Conservation (phyloP, 2,888 invertebrate genomes). For the Eueremaeus valkanovi region DNA sequence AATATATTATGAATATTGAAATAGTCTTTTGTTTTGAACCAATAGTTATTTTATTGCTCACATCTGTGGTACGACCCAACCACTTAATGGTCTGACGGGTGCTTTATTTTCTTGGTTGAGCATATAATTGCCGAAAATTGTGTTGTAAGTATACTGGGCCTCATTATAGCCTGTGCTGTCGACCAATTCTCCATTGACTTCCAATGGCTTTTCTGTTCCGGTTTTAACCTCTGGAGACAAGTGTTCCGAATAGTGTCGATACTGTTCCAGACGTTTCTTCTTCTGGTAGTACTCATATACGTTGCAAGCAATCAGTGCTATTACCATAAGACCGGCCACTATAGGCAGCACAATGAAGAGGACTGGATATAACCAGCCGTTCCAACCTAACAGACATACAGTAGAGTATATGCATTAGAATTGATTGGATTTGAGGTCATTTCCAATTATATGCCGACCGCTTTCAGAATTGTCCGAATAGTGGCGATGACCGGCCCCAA, state of each 20-base stretch:
- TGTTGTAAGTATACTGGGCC: constrained; percentile 1
- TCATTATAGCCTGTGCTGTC: constrained; percentile 7
- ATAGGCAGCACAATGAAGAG: constrained; percentile 24
- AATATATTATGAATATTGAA: neutral
- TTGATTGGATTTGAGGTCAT: neutral
- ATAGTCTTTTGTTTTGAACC: neutral
- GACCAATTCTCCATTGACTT: neutral
- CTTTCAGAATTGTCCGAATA: neutral
- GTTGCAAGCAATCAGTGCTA: constrained; percentile 14
- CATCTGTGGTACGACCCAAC: constrained; percentile 29
- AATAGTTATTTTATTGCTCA: neutral
- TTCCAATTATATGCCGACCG: neutral
- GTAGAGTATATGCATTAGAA: neutral
- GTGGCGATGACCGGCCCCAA: neutral
- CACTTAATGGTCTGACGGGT: constrained; percentile 28
- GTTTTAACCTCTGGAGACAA: neutral
- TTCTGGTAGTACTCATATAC: constrained; percentile 28
- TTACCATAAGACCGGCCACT: constrained; percentile 4
- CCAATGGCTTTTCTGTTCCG: neutral
- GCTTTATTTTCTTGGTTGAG: neutral
- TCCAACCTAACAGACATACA: constrained; percentile 21
- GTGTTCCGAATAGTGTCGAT: neutral
- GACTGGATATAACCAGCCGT: constrained; percentile 27
- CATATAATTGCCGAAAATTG: neutral
- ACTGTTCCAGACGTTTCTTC: constrained; percentile 17